Evolutionary conservation across 2,888 invertebrate genomes (phyloP).

Genomic region (Helobdella robusta): DNA sequence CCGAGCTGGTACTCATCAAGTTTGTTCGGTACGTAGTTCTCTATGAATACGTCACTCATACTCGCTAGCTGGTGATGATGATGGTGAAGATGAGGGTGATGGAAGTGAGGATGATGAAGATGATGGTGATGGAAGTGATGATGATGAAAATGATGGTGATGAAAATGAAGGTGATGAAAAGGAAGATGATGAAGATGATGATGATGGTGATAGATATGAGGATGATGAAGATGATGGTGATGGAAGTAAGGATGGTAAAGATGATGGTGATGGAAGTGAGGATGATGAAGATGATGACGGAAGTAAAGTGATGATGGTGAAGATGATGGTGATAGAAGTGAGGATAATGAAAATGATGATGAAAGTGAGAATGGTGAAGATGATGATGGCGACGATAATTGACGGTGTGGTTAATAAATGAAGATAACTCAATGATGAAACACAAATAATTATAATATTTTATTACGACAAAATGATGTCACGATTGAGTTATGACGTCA

Average conservation of each 20-base stretch:
- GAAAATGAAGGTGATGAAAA: slow-evolving; percentile 4
- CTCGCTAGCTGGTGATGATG: slow-evolving; percentile 57
- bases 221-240: too few relatives aligned
- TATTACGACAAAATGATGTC: too few relatives aligned
- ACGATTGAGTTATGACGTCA: too few relatives aligned
- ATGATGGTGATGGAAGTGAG: slow-evolving; percentile 3
- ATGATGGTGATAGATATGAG: background rate
- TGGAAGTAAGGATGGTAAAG: slow-evolving; percentile 13
- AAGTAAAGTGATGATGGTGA: slow-evolving; percentile 20
- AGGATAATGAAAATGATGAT: slow-evolving; percentile 11
- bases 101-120: slow-evolving; percentile 19
- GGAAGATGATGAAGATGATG: background rate
- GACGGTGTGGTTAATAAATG: too few relatives aligned
- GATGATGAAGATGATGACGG: slow-evolving; percentile 25
- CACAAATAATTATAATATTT: too few relatives aligned
- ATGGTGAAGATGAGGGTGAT: background rate
- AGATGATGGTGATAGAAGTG: slow-evolving; percentile 15
- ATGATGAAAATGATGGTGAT: slow-evolving; percentile 23
- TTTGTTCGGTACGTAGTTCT: slow-evolving; percentile 88
- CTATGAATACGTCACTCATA: slow-evolving; percentile 76
- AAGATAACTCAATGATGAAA: too few relatives aligned
- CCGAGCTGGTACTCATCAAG: slow-evolving; percentile 65
- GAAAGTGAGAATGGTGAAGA: background rate
- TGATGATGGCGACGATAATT: background rate
- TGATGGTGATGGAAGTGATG: slow-evolving; percentile 23